These are phyloP conservation scores for Aramus guarauna DNA, from an alignment of 2,113 vertebrate species.

Conservation along the genomic window DNA sequence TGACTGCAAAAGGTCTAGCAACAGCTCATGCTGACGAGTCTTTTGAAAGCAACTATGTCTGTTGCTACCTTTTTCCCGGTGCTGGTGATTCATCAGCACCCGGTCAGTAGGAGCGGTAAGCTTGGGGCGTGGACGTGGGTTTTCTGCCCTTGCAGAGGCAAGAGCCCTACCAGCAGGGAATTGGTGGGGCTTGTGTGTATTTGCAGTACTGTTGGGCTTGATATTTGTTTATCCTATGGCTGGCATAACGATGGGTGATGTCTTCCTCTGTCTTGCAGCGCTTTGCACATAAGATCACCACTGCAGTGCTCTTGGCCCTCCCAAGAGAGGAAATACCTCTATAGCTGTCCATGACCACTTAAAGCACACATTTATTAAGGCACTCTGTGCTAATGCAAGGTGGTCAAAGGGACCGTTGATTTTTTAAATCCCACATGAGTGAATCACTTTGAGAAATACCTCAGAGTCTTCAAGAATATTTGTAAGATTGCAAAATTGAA, in stretches of 20 bases:
- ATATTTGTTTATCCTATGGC: not conserved
- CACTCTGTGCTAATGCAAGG: not conserved
- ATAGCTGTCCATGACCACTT: not conserved
- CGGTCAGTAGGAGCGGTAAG: not conserved
- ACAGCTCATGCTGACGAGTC: accelerated
- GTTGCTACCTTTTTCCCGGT: not conserved
- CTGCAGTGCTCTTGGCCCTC: not conserved
- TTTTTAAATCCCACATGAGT: not conserved
- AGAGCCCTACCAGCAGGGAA: not conserved
- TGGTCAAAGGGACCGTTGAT: accelerated
- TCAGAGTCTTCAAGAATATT: not conserved
- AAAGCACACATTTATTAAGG: not conserved
- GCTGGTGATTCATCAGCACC: not conserved
- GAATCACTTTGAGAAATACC: not conserved
- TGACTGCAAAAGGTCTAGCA: not conserved
- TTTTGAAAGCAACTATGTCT: not conserved
- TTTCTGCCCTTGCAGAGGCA: not conserved
- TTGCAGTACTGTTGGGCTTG: not conserved
- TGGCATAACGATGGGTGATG: accelerated
- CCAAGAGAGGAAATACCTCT: not conserved
- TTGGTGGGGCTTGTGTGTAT: not conserved
- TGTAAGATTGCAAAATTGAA: not conserved
- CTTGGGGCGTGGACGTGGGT: accelerated
- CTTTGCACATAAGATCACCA: not conserved
- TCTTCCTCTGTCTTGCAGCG: accelerated